phyloP scores from a whole-genome alignment of 2,797 vertebrate species.

The Tapirus indicus region DNA sequence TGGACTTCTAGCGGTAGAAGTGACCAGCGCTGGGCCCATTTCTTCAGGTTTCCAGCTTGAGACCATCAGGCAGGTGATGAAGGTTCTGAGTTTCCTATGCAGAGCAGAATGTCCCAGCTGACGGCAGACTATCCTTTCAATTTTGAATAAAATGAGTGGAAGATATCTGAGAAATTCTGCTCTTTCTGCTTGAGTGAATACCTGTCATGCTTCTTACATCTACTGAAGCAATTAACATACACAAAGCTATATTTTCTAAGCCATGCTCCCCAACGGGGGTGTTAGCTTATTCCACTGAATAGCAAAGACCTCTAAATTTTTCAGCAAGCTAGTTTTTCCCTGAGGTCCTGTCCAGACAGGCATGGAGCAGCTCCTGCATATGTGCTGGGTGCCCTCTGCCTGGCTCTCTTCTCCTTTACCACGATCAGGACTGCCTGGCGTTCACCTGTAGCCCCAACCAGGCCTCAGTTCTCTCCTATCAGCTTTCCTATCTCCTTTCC shows the following conservation, averaged over 20 bases:
- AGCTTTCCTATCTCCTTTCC: background rate
- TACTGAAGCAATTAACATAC: conserved; percentile 85
- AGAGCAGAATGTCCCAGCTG: conserved; percentile 68
- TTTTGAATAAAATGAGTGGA: conserved; percentile 82
- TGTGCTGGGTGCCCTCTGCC: background rate
- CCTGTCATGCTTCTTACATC: conserved; percentile 84
- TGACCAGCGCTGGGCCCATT: conserved; percentile 3
- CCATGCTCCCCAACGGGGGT: conserved; percentile 79
- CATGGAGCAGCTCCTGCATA: conserved; percentile 17
- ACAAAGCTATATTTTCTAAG: conserved; percentile 85
- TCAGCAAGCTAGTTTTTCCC: conserved; percentile 74
- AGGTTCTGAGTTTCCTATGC: conserved; percentile 65
- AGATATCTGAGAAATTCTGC: conserved; percentile 80
- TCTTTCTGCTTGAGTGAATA: conserved; percentile 86
- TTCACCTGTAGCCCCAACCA: background rate
- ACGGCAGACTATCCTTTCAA: conserved; percentile 74
- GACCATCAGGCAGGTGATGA: conserved; percentile 45
- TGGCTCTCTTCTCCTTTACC: background rate
- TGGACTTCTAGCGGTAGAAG: conserved; percentile 37
- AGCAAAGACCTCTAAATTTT: conserved; percentile 82
- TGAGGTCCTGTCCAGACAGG: conserved; percentile 62
- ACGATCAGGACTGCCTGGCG: no score
- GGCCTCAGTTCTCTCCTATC: background rate
- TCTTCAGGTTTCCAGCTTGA: conserved; percentile 57
- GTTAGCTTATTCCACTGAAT: conserved; percentile 79